These are phyloP conservation scores for Megaleporinus macrocephalus DNA, from an alignment of 2,113 vertebrate species.

Conservation along the genomic window DNA sequence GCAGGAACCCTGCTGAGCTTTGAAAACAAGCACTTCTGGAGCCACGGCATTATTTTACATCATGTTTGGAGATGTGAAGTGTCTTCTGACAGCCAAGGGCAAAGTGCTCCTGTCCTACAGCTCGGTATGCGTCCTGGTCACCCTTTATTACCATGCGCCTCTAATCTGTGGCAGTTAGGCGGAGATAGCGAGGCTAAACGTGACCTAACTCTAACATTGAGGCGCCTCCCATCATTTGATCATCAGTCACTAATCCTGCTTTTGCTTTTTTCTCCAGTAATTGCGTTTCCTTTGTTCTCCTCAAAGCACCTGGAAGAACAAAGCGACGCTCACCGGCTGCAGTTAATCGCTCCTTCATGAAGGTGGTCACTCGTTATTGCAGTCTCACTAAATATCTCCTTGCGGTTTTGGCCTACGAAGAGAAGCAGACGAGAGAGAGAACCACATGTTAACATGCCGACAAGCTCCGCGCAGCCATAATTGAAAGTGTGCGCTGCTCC, in stretches of 20 bases:
- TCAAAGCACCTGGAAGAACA: not conserved
- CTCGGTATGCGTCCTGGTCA: not conserved
- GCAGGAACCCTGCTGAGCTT: too few relatives aligned
- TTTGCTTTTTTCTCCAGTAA: not conserved
- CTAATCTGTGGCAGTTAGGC: not conserved
- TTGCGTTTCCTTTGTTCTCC: not conserved
- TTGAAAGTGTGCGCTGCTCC: slow-evolving; percentile 30
- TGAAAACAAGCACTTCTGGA: not conserved
- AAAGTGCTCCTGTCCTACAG: not conserved
- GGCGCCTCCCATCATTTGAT: not conserved
- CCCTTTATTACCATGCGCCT: not conserved
- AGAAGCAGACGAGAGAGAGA: slow-evolving; percentile 55
- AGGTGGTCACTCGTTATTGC: slow-evolving; percentile 5
- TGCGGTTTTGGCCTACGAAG: slow-evolving; percentile 25
- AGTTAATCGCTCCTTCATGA: slow-evolving; percentile 3
- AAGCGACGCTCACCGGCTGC: not conserved
- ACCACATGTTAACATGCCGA: slow-evolving; percentile 64
- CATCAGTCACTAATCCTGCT: not conserved
- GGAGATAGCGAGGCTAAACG: not conserved
- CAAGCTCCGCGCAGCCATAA: slow-evolving; percentile 40
- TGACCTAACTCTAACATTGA: not conserved
- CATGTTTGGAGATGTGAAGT: not conserved
- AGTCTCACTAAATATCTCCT: not conserved
- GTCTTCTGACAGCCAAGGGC: not conserved
- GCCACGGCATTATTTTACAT: not conserved